Conservation (phyloP, 2,888 invertebrate genomes). For the Mantis religiosa region DNA sequence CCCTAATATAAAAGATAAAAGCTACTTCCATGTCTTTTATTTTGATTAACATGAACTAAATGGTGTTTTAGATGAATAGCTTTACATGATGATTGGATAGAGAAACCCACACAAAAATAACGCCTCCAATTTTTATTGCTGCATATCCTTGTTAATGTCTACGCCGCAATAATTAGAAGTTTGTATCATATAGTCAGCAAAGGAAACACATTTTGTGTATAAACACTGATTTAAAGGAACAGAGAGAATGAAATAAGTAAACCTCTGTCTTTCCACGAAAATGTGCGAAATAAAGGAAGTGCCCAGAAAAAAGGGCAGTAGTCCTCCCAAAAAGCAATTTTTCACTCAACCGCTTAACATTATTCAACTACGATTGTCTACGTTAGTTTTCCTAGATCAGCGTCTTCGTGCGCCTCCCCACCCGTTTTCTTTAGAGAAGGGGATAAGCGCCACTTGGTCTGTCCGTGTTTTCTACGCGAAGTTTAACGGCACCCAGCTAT, state of each 20-base stretch:
- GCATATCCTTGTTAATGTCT: no score
- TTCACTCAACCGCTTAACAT: neutral
- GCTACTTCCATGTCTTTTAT: no score
- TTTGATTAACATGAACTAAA: no score
- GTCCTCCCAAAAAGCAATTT: neutral
- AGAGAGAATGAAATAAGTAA: neutral
- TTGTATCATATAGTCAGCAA: no score
- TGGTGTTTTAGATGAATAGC: no score
- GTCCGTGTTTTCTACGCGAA: neutral
- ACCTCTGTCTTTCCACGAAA: neutral
- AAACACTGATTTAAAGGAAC: neutral
- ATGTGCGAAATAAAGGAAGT: neutral
- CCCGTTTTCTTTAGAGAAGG: neutral
- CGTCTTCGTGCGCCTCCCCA: neutral
- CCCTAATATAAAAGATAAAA: no score
- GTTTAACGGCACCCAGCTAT: neutral
- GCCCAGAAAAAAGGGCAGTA: neutral
- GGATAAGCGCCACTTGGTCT: constrained; percentile 8
- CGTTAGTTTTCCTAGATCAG: neutral
- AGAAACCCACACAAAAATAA: no score
- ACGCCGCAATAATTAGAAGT: no score
- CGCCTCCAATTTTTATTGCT: no score
- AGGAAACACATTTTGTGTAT: neutral
- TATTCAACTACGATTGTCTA: neutral
- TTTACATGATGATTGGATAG: no score